Conservation (phyloP, 2,888 invertebrate species). For the Schizotus pectinicornis region DNA sequence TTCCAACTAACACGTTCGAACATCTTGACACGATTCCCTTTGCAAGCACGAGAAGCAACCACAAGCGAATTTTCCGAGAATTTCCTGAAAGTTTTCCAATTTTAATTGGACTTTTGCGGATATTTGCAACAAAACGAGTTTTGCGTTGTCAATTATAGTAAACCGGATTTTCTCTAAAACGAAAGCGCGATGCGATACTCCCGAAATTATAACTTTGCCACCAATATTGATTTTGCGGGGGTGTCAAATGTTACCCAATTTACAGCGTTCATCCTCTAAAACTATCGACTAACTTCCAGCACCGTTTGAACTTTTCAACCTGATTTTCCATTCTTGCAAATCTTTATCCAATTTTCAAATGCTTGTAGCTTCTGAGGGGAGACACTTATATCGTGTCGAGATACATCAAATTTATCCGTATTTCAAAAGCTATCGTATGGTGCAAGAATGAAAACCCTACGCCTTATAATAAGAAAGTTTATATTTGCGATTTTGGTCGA, state of each 20-base stretch:
- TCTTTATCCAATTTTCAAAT: no score
- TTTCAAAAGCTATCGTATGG: no score
- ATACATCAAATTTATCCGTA: no score
- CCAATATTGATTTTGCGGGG: slow-evolving; percentile 19
- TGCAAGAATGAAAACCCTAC: no score
- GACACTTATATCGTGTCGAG: no score
- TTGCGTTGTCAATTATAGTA: slow-evolving; percentile 11
- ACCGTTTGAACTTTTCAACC: background rate
- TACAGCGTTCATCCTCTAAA: background rate
- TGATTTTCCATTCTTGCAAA: background rate
- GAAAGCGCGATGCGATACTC: slow-evolving; percentile 1
- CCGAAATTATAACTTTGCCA: slow-evolving; percentile 15
- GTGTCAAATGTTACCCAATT: slow-evolving; percentile 13
- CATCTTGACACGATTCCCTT: slow-evolving; percentile 8
- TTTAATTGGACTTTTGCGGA: background rate
- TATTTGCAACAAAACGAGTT: background rate
- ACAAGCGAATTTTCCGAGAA: background rate
- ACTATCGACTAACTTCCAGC: background rate
- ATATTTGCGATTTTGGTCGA: no score
- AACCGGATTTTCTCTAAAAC: slow-evolving; percentile 9
- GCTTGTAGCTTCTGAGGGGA: no score
- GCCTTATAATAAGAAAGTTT: no score
- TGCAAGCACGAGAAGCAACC: background rate
- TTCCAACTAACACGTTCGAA: background rate
- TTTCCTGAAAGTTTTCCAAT: background rate